Evolutionary conservation across 2,113 vertebrate genomes (phyloP).

Genomic region (Anolis carolinensis): DNA sequence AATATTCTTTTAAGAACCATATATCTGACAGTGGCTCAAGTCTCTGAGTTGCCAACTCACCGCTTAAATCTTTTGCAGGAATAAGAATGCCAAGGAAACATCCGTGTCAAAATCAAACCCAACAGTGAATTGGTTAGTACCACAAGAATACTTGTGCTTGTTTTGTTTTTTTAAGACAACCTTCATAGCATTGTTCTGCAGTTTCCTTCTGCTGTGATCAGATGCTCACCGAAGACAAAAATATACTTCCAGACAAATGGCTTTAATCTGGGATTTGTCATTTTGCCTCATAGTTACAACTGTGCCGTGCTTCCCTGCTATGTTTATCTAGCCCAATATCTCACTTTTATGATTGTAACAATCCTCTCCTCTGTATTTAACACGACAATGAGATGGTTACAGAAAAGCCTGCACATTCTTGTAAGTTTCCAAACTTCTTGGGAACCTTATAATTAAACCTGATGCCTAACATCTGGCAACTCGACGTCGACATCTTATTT

Average conservation of each 20-base stretch:
- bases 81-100: not conserved
- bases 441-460: slow-evolving; percentile 34
- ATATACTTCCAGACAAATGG: not conserved
- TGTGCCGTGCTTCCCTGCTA: not conserved
- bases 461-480: slow-evolving; percentile 31
- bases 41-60: not conserved
- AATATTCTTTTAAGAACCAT: not conserved
- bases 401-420: slow-evolving; percentile 21
- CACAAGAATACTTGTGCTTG: not conserved
- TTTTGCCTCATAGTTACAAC: not conserved
- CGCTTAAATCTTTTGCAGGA: not conserved
- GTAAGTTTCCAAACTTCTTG: slow-evolving; percentile 23
- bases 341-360: slow-evolving; percentile 5
- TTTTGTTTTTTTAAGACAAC: no score
- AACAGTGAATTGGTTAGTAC: not conserved
- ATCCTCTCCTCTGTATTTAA: slow-evolving; percentile 5
- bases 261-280: slow-evolving; percentile 27
- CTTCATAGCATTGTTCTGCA: not conserved
- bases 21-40: not conserved
- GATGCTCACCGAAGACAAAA: not conserved
- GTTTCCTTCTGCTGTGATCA: not conserved
- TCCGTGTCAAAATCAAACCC: not conserved
- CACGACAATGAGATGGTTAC: not conserved
- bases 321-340: slow-evolving; percentile 18
- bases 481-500: not conserved